Percentiles rank a stretch among this genome's conserved stretches.
phyloP scores from a whole-genome alignment of 2,797 vertebrate genomes.

The Acanthiza pusilla region DNA sequence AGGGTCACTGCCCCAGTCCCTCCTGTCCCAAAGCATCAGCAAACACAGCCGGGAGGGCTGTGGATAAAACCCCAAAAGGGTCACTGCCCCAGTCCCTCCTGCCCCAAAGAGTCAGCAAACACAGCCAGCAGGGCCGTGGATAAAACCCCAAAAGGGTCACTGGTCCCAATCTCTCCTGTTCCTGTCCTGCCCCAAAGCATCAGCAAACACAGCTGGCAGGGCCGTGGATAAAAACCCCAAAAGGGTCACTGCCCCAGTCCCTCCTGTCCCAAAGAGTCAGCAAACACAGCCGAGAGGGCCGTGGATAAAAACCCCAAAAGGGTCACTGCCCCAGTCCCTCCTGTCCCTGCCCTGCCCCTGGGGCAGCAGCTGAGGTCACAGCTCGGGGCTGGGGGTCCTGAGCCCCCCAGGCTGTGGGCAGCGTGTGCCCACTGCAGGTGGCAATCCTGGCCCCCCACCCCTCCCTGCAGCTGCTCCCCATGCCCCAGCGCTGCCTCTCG shows the following conservation, averaged over 20 bases:
- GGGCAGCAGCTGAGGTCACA: not conserved
- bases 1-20: no score
- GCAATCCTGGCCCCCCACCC: rapidly evolving
- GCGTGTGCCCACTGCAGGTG: not conserved
- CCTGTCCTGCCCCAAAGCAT: not conserved
- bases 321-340: no score
- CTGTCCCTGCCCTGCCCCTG: not conserved
- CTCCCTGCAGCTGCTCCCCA: not conserved
- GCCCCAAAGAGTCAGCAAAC: no score
- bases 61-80: not conserved
- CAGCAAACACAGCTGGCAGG: no score
- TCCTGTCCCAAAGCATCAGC: no score
- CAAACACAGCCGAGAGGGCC: no score
- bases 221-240: not conserved
- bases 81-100: no score
- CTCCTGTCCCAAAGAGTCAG: not conserved
- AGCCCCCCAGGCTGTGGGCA: not conserved
- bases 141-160: not conserved
- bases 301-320: not conserved
- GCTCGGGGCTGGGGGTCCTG: not conserved
- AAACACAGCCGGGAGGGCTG: no score
- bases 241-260: no score
- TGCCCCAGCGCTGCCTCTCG: not conserved
- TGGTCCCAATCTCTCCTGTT: no score
- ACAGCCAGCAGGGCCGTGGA: no score